Conservation (phyloP, 2,113 vertebrate species). For the Heloderma charlesbogerti region DNA sequence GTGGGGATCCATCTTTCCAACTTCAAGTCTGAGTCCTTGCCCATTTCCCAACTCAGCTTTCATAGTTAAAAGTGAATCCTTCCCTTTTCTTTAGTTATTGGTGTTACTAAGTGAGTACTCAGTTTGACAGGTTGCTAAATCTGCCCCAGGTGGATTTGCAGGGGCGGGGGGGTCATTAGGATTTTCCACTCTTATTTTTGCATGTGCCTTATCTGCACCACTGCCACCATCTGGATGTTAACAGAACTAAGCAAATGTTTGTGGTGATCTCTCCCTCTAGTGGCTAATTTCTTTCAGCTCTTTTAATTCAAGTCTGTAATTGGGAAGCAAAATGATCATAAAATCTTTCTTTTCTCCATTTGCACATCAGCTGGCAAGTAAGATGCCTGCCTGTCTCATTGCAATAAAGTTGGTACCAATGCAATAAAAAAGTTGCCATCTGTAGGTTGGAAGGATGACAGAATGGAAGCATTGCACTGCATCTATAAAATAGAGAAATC, state of each 20-base stretch:
- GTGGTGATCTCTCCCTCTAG: constrained; percentile 13
- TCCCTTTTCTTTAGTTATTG: not conserved
- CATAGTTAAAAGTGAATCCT: not conserved
- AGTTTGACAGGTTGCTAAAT: not conserved
- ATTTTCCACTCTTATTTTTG: not conserved
- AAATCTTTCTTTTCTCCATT: not conserved
- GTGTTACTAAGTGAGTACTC: not conserved
- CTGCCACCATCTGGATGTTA: constrained; percentile 7
- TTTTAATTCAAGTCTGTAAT: constrained; percentile 17
- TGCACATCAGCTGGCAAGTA: not conserved
- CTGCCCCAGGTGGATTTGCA: not conserved
- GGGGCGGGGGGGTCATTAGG: not conserved
- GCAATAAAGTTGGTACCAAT: not conserved
- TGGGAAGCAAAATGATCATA: not conserved
- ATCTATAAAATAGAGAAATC: not conserved
- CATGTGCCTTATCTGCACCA: not conserved
- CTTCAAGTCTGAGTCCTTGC: not conserved
- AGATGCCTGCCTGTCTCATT: not conserved
- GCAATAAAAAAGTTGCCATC: not conserved
- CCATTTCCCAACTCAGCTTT: not conserved
- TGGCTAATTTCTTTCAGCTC: constrained; percentile 26
- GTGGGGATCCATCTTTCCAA: not conserved
- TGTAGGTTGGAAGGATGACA: not conserved
- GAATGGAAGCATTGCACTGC: not conserved
- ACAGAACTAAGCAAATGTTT: constrained; percentile 19